These are phyloP conservation scores for Setipinna tenuifilis DNA, from an alignment of 2,797 vertebrate genomes.

Conservation along the genomic window DNA sequence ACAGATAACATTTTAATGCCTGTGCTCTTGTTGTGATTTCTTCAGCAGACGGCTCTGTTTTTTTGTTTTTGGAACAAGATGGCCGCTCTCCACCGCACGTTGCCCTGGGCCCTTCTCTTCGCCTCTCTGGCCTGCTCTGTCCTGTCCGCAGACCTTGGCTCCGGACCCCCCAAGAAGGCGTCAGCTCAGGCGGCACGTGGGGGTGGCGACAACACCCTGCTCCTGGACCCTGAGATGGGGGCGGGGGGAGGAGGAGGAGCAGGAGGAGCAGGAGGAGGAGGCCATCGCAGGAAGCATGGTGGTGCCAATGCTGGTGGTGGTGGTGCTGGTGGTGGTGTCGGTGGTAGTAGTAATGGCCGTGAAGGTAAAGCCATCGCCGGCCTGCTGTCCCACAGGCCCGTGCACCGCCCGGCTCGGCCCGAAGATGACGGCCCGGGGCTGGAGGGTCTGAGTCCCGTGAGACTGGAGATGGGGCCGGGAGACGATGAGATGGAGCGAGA, in stretches of 20 bases:
- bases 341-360: slow-evolving; percentile 44
- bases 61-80: slow-evolving; percentile 50
- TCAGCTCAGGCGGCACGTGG: slow-evolving; percentile 53
- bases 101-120: slow-evolving; percentile 62
- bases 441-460: slow-evolving; percentile 73
- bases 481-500: slow-evolving; percentile 62
- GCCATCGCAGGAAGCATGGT: slow-evolving; percentile 66
- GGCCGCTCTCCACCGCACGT: slow-evolving; percentile 64
- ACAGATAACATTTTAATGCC: not conserved
- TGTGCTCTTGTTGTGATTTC: slow-evolving; percentile 33
- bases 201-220: slow-evolving; percentile 60
- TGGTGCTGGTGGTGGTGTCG: not conserved
- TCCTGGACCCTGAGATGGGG: slow-evolving; percentile 72
- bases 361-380: slow-evolving; percentile 63
- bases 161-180: slow-evolving; percentile 63
- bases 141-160: slow-evolving; percentile 60
- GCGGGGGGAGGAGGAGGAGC: slow-evolving; percentile 23
- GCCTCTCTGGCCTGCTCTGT: slow-evolving; percentile 57
- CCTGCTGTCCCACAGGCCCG: slow-evolving; percentile 62
- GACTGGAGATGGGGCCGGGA: slow-evolving; percentile 69
- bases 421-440: slow-evolving; percentile 70
- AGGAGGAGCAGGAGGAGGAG: slow-evolving; percentile 47
- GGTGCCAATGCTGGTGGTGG: not conserved
- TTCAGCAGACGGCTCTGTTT: slow-evolving; percentile 65
- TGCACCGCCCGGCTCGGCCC: slow-evolving; percentile 57